Evolutionary conservation across 92 coral and sea anemone genomes (phyloP).

Genomic region (Palythoa grandis): DNA sequence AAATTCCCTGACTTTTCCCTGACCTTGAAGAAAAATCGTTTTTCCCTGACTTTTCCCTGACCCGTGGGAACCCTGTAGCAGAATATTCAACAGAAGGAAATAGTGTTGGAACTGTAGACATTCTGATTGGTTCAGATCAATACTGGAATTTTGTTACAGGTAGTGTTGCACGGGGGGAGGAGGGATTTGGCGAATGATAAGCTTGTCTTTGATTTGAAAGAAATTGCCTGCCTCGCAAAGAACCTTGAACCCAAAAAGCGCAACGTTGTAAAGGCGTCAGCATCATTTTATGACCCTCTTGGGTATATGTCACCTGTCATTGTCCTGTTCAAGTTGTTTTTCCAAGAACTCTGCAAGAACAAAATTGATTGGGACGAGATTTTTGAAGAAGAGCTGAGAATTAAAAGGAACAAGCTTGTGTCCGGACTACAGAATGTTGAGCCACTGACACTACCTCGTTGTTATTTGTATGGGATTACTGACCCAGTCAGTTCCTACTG

Average conservation of each 20-base stretch:
- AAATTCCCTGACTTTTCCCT: too few relatives aligned
- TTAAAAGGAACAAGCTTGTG: conserved; percentile 40
- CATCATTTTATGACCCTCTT: conserved; percentile 56
- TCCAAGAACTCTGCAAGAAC: conserved; percentile 49
- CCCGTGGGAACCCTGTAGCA: too few relatives aligned
- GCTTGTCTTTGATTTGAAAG: conserved; percentile 42
- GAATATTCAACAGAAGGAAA: background rate
- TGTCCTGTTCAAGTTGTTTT: conserved; percentile 46
- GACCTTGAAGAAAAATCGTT: too few relatives aligned
- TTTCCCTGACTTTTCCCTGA: too few relatives aligned
- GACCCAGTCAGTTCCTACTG: conserved; percentile 33
- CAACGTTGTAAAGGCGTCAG: conserved; percentile 34
- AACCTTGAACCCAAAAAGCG: conserved; percentile 34
- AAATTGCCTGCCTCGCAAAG: conserved; percentile 26
- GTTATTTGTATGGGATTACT: conserved; percentile 20
- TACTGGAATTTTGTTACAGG: conserved; percentile 12
- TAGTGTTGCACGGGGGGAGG: background rate
- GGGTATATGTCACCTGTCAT: conserved; percentile 52
- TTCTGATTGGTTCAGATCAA: background rate
- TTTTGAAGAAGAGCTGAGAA: conserved; percentile 37
- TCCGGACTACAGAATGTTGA: conserved; percentile 29
- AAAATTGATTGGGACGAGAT: conserved; percentile 53
- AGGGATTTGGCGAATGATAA: conserved; percentile 32
- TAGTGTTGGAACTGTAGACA: background rate
- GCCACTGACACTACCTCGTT: conserved; percentile 35